Base-by-base conservation (phyloP, 2,888 invertebrate species). In the Cantharis lateralis region DNA sequence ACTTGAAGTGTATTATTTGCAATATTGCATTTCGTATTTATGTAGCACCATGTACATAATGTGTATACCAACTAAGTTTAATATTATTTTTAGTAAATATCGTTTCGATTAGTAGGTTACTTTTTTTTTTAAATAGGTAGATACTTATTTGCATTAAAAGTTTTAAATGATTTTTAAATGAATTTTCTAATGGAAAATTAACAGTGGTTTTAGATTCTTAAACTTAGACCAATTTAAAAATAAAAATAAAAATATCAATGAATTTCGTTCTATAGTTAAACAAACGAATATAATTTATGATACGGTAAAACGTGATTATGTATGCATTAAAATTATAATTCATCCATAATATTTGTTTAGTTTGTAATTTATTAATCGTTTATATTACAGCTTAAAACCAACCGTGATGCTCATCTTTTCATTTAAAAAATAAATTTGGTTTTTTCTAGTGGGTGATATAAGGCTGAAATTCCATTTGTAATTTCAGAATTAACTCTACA, bases 271-370 rank as follows among this genome's bases (percentile, higher is more conserved):
- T 66, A 24, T 24, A 20, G 24, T 26, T 72, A 32, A 16, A 20
- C 61, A 68, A 68, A 86, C 84, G 84, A 85, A 84, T 77, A 80
- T 32, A 84, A 86, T 86, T 86, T 86, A 86, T 84, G 84, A 79
- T 80, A 80, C 81, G 78, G 82, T 82, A 82, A 80, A 83, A 81
- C 18, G 82, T 82, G 83, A 85, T 84, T 81, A 81, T 82, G 85
- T 87, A 87, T 87, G 86, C 86, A 87, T 87, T 87, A 87, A 86
- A 87, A 86, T 86, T 86, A 86, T 86, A 87, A 87, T 87, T 85
- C 84, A 84, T 85, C 86, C 86, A 86, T 86, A 86, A 87, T 86
- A 86, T 86, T 87, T 87, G 87, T 87, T 87, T 85, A 85, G 86
- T 85, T 84, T 83, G 86, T 87, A 86, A 87, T 87, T 87, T 87